Evolutionary conservation across 2,888 invertebrate species (phyloP), one percentile per base, ranked within the genome.

Genomic region (Amblyjoppa fuscipennis): DNA sequence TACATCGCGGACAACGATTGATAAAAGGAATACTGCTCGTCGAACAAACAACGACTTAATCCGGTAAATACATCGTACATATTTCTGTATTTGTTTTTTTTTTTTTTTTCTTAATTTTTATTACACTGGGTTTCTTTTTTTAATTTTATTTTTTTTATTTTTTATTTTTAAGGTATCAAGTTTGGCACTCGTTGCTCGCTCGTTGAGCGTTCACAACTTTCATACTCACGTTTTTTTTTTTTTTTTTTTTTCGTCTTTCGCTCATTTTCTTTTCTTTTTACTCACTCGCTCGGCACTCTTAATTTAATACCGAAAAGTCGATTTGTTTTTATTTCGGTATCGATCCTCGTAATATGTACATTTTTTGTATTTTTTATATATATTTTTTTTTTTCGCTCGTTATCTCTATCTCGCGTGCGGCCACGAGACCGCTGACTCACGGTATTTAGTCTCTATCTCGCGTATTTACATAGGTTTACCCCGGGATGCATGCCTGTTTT

Each of bases 21-120:
- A 90, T 91, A 90, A 91, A 91, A 89, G 92, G 90, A 93, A 93
- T 93, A 93, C 93, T 93, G 93, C 89, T 91, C 90, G 91, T 91
- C 90, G 88, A 89, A 83, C 76, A 81, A 78, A 90, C 90, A 92
- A 92, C 91, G 90, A 91, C 89, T 91, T 91, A 90, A 84, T 87
- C 87, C 87, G 64, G 84, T 88, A 89, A 89, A 88, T 90, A 90
- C 90, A 90, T 91, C 89, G 90, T 88, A 88, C 90, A 89, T 92
- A 91, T 91, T 90, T 91, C 90, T 91, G 84, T 85, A 78, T 89
- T 88, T 13, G 49, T 64, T 75, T 45, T 53, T 59, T 7, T 34
- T 45, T 88, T 13, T 69, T 64, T 75, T 45, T 53, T 59, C 11
- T 34, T 45, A 9, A 34, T 86, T 25, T 59, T 85, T 87, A 83